phyloP scores from a whole-genome alignment of 2,797 vertebrate species.

The Enteromius fasciolatus region DNA sequence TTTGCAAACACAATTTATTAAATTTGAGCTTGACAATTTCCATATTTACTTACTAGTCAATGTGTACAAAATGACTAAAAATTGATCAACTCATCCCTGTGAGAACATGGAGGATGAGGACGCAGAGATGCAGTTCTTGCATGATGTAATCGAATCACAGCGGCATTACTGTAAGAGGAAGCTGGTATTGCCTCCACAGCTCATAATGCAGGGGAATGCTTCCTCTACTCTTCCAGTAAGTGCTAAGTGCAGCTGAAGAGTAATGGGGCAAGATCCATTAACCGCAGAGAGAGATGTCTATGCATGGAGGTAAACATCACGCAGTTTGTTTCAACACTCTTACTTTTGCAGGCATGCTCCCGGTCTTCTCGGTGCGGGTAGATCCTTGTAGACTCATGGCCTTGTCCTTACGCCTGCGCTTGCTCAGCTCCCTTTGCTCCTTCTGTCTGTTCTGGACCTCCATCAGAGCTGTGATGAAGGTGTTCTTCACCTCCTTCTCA shows the following conservation, averaged over 20 bases:
- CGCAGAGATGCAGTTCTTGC: not conserved
- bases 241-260: conserved; percentile 63
- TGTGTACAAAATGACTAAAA: not conserved
- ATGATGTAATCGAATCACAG: conserved; percentile 37
- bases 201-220: conserved; percentile 53
- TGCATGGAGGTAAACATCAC: conserved; percentile 31
- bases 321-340: conserved; percentile 17
- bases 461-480: conserved; percentile 90
- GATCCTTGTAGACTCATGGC: conserved; percentile 84
- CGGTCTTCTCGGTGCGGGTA: conserved; percentile 78
- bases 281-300: conserved; percentile 21
- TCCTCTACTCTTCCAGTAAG: conserved; percentile 70
- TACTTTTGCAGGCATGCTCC: conserved; percentile 81
- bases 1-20: not conserved
- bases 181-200: conserved; percentile 35
- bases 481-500: conserved; percentile 95
- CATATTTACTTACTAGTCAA: not conserved
- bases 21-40: not conserved
- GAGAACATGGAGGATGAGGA: conserved; percentile 2
- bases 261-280: conserved; percentile 77
- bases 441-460: conserved; percentile 95
- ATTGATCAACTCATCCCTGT: not conserved
- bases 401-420: conserved; percentile 86
- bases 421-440: conserved; percentile 88
- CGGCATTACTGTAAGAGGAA: conserved; percentile 38